Conservation (phyloP, 2,888 invertebrate genomes). For the Syrphus vitripennis region DNA sequence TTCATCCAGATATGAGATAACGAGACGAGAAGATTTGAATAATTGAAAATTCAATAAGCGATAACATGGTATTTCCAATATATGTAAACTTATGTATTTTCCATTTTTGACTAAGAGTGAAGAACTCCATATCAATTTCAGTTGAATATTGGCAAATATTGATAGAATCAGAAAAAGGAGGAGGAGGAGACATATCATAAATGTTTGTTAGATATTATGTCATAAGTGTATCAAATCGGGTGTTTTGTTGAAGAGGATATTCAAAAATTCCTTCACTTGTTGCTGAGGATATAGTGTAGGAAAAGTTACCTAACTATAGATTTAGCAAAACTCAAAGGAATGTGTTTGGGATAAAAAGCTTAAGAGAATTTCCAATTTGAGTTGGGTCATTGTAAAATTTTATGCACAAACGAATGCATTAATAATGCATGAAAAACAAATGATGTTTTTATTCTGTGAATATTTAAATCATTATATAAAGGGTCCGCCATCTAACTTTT, state of each 20-base stretch:
- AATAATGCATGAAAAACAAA: background rate
- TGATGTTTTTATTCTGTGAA: background rate
- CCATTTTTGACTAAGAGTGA: background rate
- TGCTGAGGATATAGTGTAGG: background rate
- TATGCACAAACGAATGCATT: too few relatives aligned
- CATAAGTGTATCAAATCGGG: background rate
- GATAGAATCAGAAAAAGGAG: background rate
- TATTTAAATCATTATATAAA: too few relatives aligned
- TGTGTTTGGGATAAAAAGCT: background rate
- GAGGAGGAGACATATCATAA: background rate
- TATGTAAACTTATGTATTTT: too few relatives aligned
- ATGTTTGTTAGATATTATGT: background rate
- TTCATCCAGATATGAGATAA: too few relatives aligned
- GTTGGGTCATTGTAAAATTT: too few relatives aligned
- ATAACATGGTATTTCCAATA: conserved; percentile 48
- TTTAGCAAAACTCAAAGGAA: background rate
- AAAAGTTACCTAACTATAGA: background rate
- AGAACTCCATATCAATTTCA: background rate
- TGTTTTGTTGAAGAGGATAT: background rate
- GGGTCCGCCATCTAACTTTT: too few relatives aligned
- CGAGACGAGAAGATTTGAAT: conserved; percentile 32
- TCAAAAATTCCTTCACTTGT: background rate
- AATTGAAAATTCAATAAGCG: conserved; percentile 60
- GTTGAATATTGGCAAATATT: background rate
- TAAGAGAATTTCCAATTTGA: background rate